These are phyloP conservation scores for Hesperophylax magnus DNA, from an alignment of 1,140 invertebrate species.

Conservation along the genomic window DNA sequence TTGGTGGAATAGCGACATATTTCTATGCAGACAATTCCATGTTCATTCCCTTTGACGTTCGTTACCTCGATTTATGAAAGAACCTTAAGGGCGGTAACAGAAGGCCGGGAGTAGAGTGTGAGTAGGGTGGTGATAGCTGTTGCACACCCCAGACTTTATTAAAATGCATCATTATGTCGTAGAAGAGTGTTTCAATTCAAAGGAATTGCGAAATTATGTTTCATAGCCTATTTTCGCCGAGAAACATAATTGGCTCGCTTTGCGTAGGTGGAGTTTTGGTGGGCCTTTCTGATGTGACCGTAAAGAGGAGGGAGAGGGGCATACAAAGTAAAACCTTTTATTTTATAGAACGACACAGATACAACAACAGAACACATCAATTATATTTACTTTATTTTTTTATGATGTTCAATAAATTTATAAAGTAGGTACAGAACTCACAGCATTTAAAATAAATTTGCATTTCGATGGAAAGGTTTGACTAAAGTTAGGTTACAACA, in stretches of 20 bases:
- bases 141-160: conserved; percentile 39
- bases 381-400: too few species aligned
- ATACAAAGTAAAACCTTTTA: neutral
- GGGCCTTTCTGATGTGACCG: neutral
- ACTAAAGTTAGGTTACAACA: too few species aligned
- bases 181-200: conserved; percentile 49
- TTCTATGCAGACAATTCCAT: neutral
- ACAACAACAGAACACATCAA: too few species aligned
- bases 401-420: too few species aligned
- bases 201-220: conserved; percentile 49
- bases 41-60: conserved; percentile 10
- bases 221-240: conserved; percentile 46
- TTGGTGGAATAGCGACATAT: neutral
- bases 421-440: too few species aligned
- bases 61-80: conserved; percentile 2
- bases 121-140: neutral
- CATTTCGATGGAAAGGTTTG: too few species aligned
- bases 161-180: conserved; percentile 46
- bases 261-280: conserved; percentile 19
- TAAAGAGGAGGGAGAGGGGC: neutral
- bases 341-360: neutral
- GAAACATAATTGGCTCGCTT: conserved; percentile 42
- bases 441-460: too few species aligned
- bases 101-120: too few species aligned
- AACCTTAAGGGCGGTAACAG: neutral